Percentiles rank a stretch among this genome's conserved stretches.
phyloP scores from a whole-genome alignment of 2,888 invertebrate genomes.

The Mechanitis messenoides region DNA sequence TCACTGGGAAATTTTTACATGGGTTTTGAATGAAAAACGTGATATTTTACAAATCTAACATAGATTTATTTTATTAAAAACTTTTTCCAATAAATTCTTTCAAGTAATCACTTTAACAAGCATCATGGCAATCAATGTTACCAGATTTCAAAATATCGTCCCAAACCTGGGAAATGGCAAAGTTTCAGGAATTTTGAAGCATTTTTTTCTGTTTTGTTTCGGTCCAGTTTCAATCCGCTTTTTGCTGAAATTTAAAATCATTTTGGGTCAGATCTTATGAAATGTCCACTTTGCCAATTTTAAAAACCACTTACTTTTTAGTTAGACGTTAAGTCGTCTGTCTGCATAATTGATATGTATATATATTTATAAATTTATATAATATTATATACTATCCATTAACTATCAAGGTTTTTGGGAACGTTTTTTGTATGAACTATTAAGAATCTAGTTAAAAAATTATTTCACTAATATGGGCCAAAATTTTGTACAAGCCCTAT shows the following conservation, averaged over 20 bases:
- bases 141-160: background rate
- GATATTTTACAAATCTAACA: background rate
- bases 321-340: no score
- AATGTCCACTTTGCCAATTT: no score
- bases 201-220: background rate
- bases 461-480: no score
- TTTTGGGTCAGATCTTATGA: background rate
- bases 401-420: no score
- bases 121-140: background rate
- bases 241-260: background rate
- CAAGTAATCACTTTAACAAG: background rate
- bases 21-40: background rate
- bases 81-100: background rate
- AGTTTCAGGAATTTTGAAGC: background rate
- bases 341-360: no score
- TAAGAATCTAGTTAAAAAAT: no score
- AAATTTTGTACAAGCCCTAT: no score
- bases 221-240: background rate
- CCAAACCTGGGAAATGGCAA: background rate
- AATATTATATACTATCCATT: no score
- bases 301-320: no score
- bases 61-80: background rate
- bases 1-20: constrained; percentile 6
- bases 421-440: no score
- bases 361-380: no score